phyloP scores from a whole-genome alignment of 2,797 vertebrate genomes.

The Euthynnus affinis region DNA sequence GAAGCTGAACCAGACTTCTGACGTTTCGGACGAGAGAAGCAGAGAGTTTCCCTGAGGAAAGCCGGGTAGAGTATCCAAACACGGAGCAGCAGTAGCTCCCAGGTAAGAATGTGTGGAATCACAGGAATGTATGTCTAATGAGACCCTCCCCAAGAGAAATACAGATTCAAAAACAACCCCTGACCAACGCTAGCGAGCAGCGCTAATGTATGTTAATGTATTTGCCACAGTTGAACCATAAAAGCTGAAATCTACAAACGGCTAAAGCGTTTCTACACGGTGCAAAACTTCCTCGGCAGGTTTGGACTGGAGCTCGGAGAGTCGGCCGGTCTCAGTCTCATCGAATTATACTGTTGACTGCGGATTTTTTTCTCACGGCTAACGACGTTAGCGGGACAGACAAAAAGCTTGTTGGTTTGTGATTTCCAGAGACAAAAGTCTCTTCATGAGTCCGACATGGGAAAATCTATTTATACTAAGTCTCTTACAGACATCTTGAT shows the following conservation, averaged over 20 bases:
- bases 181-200: not conserved
- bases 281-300: constrained; percentile 19
- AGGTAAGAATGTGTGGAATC: constrained; percentile 33
- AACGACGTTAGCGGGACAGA: constrained; percentile 48
- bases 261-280: not conserved
- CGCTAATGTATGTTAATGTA: not conserved
- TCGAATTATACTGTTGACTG: constrained; percentile 40
- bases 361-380: constrained; percentile 15
- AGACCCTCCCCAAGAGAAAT: not conserved
- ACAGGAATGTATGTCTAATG: constrained; percentile 41
- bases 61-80: constrained; percentile 19
- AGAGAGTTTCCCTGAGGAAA: constrained; percentile 5
- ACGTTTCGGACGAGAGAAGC: constrained; percentile 18
- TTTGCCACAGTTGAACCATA: constrained; percentile 8
- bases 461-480: constrained; percentile 16
- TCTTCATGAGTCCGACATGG: constrained; percentile 3
- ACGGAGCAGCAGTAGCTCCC: constrained; percentile 11
- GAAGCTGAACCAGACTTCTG: constrained; percentile 33
- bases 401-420: constrained; percentile 8
- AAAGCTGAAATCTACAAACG: not conserved
- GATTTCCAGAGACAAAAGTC: constrained; percentile 24
- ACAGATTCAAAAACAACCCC: not conserved
- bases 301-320: constrained; percentile 21
- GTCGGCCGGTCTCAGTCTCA: constrained; percentile 8
- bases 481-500: constrained; percentile 34